Conservation (phyloP, 2,888 invertebrate genomes). For the Platycheirus albimanus region DNA sequence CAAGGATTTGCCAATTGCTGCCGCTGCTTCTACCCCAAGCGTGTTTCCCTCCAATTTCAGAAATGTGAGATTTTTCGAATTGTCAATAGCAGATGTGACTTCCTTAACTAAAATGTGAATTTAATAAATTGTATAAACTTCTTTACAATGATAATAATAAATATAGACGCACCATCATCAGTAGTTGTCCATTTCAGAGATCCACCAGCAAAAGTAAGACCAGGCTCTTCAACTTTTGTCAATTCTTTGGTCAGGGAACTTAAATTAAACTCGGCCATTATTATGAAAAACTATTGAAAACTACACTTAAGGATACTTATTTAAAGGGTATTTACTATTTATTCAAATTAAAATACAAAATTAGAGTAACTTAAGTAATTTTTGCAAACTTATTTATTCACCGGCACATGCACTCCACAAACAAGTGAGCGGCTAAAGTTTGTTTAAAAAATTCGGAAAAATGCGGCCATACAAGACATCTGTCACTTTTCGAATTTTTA, state of each 20-base stretch:
- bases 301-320: not conserved
- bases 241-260: constrained; percentile 70
- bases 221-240: constrained; percentile 80
- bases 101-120: constrained; percentile 84
- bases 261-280: constrained; percentile 50
- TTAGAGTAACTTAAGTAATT: too few species aligned
- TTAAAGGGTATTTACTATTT: too few species aligned
- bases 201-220: constrained; percentile 92
- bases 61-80: constrained; percentile 87
- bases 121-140: not conserved
- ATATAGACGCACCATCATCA: constrained; percentile 86
- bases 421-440: too few species aligned
- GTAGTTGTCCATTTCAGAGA: constrained; percentile 90
- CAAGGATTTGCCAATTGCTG: constrained; percentile 91
- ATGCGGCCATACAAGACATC: too few species aligned
- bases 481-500: too few species aligned
- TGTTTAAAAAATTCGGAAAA: too few species aligned
- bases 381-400: too few species aligned
- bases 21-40: constrained; percentile 94
- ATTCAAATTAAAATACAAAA: too few species aligned
- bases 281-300: not conserved
- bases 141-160: constrained; percentile 12
- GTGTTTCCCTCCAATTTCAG: constrained; percentile 96
- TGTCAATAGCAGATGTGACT: constrained; percentile 90
- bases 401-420: too few species aligned